Conservation (phyloP, 1,140 invertebrate species). For the Zaprionus tsacasi region DNA sequence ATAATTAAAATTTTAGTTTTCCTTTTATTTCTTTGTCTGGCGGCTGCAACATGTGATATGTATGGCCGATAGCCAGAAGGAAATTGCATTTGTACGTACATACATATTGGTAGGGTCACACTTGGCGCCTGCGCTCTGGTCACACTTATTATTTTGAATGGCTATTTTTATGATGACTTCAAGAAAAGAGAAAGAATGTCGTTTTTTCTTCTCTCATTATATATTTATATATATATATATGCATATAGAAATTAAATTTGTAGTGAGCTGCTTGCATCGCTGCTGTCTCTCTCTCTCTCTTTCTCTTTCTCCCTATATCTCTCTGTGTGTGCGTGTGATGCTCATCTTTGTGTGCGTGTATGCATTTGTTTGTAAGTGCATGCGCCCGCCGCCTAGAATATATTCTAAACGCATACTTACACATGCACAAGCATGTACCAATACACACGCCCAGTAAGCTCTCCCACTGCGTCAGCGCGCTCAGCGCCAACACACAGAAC, state of each 20-base stretch:
- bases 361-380: constrained; percentile 40
- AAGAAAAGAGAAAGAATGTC: constrained; percentile 7
- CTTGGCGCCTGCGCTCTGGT: constrained; percentile 54
- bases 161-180: constrained; percentile 36
- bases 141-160: constrained; percentile 24
- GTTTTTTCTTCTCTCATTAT: not conserved
- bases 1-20: not conserved
- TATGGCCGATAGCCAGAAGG: constrained; percentile 17
- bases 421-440: not conserved
- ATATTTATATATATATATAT: too few species aligned
- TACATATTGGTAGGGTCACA: constrained; percentile 25
- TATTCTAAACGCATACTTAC: constrained; percentile 31
- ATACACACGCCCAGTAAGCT: constrained; percentile 3
- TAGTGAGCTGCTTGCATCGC: not conserved
- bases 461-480: constrained; percentile 73
- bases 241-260: not conserved
- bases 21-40: not conserved
- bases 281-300: not conserved
- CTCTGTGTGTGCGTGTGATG: not conserved
- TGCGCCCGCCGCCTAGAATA: constrained; percentile 59
- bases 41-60: constrained; percentile 4
- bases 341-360: not conserved
- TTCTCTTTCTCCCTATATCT: not conserved
- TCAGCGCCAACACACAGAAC: constrained; percentile 29
- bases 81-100: constrained; percentile 1